Evolutionary conservation across 2,113 vertebrate species (phyloP), one percentile per base, ranked within the genome.

Genomic region (Numenius arquata): DNA sequence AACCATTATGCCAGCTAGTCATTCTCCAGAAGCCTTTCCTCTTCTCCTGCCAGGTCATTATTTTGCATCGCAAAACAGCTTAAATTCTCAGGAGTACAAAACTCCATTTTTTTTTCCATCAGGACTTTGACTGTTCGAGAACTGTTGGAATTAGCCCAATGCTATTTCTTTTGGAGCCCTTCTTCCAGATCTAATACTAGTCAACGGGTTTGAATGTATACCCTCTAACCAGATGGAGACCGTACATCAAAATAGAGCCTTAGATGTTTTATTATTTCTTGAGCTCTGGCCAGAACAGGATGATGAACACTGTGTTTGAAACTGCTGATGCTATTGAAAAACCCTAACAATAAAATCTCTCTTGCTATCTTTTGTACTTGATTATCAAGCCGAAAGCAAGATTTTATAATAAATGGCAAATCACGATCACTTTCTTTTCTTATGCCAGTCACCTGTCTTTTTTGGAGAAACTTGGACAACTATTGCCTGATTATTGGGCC

Each of bases 281-380:
- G 88, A 91, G 66, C 75, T 95, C 66, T 78, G 88, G 59, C 68
- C 91, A 93, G 95, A 88, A 82, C 83, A 74, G 93, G n/a, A 96
- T 97, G 94, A 98, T 97, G 96, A 97, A 95, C 84, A 92, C 45
- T 84, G 56, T 89, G 50, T 96, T 97, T 96, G 94, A 98, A 98
- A 97, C 85, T 96, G 93, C 96, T 97, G 96, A 95, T 95, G 91
- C 91, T 92, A 14, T 93, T 95, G 96, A 94, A 96, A 97, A 96
- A 84, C 48, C 58, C 67, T 87, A 80, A 76, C 89, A 86, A 78
- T 75, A 96, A 97, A 97, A 91, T 87, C 94, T 91, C 71, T 79
- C 48, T 89, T 93, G 61, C 94, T 93, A 92, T 93, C 59, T 96
- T 77, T 95, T 96, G 96, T 77, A 90, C 68, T 96, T 95, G 96